Evolutionary conservation across 2,113 vertebrate genomes (phyloP).

Genomic region (Chelonoidis abingdonii): DNA sequence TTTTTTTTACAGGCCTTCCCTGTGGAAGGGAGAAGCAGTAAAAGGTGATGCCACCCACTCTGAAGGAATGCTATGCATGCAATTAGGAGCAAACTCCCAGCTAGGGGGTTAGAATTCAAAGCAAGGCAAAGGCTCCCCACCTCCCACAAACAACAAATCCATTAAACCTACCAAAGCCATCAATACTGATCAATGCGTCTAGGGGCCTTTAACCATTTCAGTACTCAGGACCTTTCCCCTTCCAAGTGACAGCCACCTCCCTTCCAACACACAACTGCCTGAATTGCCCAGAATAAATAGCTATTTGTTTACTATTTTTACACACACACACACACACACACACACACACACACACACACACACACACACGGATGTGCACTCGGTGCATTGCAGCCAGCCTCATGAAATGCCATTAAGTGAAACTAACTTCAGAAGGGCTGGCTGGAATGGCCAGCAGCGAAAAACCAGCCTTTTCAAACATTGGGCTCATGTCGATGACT

Average conservation of each 20-base stretch:
- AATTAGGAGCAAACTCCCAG: conserved; percentile 86
- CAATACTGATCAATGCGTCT: conserved; percentile 85
- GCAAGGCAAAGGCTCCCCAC: conserved; percentile 75
- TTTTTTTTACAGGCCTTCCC: conserved; percentile 74
- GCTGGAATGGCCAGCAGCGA: background rate
- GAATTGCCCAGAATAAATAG: background rate
- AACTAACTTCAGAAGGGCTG: conserved; percentile 33
- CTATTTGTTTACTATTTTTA: background rate
- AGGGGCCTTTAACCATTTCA: conserved; percentile 69
- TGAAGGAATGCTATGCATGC: conserved; percentile 91
- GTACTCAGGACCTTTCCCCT: background rate
- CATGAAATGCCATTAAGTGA: conserved; percentile 13
- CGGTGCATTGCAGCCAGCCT: background rate
- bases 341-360: background rate
- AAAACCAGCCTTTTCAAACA: background rate
- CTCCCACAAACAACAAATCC: conserved; percentile 81
- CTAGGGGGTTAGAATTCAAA: conserved; percentile 78
- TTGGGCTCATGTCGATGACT: background rate
- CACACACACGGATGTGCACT: background rate
- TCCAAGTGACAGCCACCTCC: background rate
- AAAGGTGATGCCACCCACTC: conserved; percentile 89
- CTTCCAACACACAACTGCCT: background rate
- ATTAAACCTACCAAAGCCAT: conserved; percentile 87
- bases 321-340: background rate
- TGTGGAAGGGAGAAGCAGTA: conserved; percentile 79